Base-by-base conservation (phyloP, 92 coral and sea anemone species). In the Galaxea fascicularis region DNA sequence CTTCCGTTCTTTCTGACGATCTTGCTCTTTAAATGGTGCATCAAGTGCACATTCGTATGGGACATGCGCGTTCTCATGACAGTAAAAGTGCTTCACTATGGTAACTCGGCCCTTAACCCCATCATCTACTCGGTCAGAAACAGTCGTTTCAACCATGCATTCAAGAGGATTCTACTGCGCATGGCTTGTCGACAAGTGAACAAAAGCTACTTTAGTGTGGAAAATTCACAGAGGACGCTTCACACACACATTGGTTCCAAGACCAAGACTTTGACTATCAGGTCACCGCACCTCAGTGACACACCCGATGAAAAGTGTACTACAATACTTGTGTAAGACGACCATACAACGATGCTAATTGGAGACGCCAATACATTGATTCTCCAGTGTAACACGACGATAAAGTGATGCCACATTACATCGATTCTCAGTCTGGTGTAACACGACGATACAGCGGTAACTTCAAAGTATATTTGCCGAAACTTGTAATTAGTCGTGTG, bases 91-190 rank as follows among this genome's bases (percentile, higher is more conserved):
- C 88, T 94, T 41, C 98, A 94, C 59, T 94, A 89, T 83, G 93
- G 93, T 25, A 94, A 94, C 91, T 92, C 95, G 5, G 98, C 87
- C 64, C 90, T 91, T 49, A 94, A 94, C 72, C 98, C 98, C 35
- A 69, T 94, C 52, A 89, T 94, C 57, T 94, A 94, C 66, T 90
- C 92, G 49, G 92, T 92, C 28, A 88, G 95, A 44, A 94, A 92
- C 65, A 88, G 86, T 82, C 67, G 93, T n/a, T 94, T 94, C 70
- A 82, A 92, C 79, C 59, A 51, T 70, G 98, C 98, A 1, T 94
- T 94, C 70, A 71, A 76, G 47, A 65, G 91, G 90, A 87, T 94
- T 41, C 69, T 94, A 41, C 89, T 82, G 65, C 86, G 82, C 24
- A 24, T 87, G 51, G 56, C 86, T 27, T 89, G 93, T 64, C 90